Base-by-base conservation (phyloP, 1,140 invertebrate species). In the Augochlora pura region DNA sequence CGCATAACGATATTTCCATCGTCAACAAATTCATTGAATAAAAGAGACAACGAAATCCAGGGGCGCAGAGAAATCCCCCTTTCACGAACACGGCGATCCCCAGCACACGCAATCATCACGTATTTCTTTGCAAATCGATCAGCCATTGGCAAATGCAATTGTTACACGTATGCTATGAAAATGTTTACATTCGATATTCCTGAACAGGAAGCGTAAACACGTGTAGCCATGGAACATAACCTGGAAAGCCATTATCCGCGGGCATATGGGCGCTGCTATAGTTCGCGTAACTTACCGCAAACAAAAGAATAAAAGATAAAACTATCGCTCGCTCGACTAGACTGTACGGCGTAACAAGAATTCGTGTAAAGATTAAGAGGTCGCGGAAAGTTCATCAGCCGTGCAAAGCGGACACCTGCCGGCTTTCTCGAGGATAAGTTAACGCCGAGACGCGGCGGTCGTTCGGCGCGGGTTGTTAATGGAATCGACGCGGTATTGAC, bases 371-470 rank as follows among this genome's bases (percentile, higher is more conserved):
- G 64, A 68, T 76, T 65, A 39, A 54, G 23, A 2, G 54, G 18
- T n/a, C 54, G n/a, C n/a, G 65, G 21, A 49, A 39, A 69, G 64
- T 49, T 57, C n/a, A 59, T 46, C 25, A 46, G 18, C 65, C 3
- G 25, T 38, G 52, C 60, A 16, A 21, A 49, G 59, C 39, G 23
- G 75, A 77, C 52, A 77, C 66, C 25, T 49, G 75, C 49, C 57
- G 52, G 75, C 57, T 18, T 42, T 8, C 27, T 0, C 23, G 16
- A 14, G 16, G 74, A 77, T 57, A 57, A 59, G 54, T 21, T 39
- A n/a, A 14, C 25, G 16, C 10, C 23, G 23, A 77, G 23, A n/a
- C n/a, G 42, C 21, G 14, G 42, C 21, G 52, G 63, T 4, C 62
- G 39, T 39, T 54, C 46, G 6, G 14, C 38, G 52, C 3, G 49